These are phyloP conservation scores for Listronotus bonariensis DNA, from an alignment of 1,140 invertebrate genomes.

Conservation along the genomic window DNA sequence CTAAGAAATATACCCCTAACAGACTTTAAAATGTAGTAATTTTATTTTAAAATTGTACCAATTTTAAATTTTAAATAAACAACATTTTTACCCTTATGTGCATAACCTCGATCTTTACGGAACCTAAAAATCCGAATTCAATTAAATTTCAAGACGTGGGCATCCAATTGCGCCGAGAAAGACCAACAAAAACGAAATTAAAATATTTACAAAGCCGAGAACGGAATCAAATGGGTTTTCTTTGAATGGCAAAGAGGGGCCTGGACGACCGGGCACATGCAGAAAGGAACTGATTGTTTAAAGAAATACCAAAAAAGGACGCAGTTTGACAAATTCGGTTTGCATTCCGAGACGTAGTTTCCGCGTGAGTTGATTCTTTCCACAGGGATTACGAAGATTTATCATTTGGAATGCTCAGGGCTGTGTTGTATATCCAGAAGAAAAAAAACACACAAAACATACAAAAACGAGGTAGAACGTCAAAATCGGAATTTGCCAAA, in stretches of 20 bases:
- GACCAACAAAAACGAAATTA: conserved; percentile 37
- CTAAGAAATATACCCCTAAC: too few relatives aligned
- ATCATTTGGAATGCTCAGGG: conserved; percentile 32
- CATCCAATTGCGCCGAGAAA: conserved; percentile 19
- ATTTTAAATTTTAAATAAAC: too few relatives aligned
- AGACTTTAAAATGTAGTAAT: too few relatives aligned
- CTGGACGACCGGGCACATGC: conserved; percentile 18
- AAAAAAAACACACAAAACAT: too few relatives aligned
- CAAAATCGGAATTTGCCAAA: too few relatives aligned
- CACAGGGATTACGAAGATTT: conserved; percentile 37
- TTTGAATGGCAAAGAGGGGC: conserved; percentile 26
- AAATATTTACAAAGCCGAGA: conserved; percentile 37
- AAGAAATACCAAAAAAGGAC: conserved; percentile 44
- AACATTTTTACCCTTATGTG: too few relatives aligned
- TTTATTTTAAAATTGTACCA: too few relatives aligned
- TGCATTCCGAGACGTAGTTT: conserved; percentile 51
- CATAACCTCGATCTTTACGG: too few relatives aligned
- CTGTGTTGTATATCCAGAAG: too few relatives aligned
- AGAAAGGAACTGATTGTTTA: conserved; percentile 47
- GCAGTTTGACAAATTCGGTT: conserved; percentile 52
- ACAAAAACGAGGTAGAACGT: too few relatives aligned
- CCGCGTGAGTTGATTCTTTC: conserved; percentile 43
- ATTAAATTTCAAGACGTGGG: conserved; percentile 31
- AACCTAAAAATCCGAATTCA: conserved; percentile 19
- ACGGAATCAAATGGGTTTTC: conserved; percentile 33